Conservation (phyloP, 2,113 vertebrate species). For the Rhodinocichla rosea region DNA sequence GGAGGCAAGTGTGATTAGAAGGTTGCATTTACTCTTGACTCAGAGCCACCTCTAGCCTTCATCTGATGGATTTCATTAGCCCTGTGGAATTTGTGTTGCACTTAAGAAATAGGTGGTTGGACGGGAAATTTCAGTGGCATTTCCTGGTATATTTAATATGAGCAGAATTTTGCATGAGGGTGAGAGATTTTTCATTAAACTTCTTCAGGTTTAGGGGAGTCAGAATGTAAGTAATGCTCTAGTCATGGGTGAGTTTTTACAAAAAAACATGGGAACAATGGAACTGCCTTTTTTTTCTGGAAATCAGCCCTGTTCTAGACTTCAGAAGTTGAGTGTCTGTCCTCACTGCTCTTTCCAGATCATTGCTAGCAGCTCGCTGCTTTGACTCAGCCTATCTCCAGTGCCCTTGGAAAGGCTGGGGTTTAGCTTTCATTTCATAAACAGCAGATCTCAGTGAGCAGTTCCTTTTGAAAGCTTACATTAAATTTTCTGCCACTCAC, state of each 20-base stretch:
- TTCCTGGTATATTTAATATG: not conserved
- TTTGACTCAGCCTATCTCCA: not conserved
- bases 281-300: not conserved
- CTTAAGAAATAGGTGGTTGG: not conserved
- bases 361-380: not conserved
- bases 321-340: not conserved
- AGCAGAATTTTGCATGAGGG: not conserved
- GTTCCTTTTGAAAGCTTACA: slow-evolving; percentile 69
- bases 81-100: not conserved
- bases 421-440: slow-evolving; percentile 50
- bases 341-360: not conserved
- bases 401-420: not conserved
- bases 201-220: not conserved
- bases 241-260: not conserved
- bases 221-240: not conserved
- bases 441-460: slow-evolving; percentile 43
- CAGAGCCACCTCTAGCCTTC: not conserved
- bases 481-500: slow-evolving; percentile 65
- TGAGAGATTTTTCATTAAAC: not conserved
- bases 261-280: not conserved
- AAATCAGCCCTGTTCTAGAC: not conserved
- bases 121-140: not conserved
- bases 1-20: not conserved
- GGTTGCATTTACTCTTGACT: not conserved
- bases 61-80: not conserved